phyloP scores from a whole-genome alignment of 2,113 vertebrate genomes.

The Megaleporinus macrocephalus region DNA sequence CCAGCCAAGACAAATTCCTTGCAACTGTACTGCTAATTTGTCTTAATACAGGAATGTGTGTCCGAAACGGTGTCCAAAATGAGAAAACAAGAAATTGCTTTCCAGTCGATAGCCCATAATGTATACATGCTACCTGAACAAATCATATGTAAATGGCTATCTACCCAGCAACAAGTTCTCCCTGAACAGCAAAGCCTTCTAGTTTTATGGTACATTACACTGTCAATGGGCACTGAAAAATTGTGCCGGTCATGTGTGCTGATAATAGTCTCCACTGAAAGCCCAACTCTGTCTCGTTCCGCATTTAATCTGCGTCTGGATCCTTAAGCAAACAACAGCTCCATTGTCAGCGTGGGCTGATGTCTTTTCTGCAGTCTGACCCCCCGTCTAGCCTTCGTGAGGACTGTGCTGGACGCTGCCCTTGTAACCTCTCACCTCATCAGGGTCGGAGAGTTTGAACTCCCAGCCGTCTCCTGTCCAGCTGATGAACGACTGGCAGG shows the following conservation, averaged over 20 bases:
- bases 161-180: not conserved
- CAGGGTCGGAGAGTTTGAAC: constrained; percentile 98
- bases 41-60: too few relatives aligned
- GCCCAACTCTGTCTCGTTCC: not conserved
- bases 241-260: not conserved
- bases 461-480: constrained; percentile 99
- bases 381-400: not conserved
- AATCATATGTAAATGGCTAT: not conserved
- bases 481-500: constrained; percentile 99
- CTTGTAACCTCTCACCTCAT: constrained; percentile 87
- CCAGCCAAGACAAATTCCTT: too few relatives aligned
- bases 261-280: not conserved
- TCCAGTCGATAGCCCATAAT: too few relatives aligned
- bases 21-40: too few relatives aligned
- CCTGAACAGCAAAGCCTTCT: not conserved
- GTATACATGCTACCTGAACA: too few relatives aligned
- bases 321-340: constrained; percentile 36
- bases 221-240: too few relatives aligned
- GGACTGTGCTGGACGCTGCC: constrained; percentile 48
- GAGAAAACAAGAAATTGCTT: too few relatives aligned
- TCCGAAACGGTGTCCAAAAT: too few relatives aligned
- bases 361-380: constrained; percentile 30
- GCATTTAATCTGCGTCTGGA: not conserved
- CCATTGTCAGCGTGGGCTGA: constrained; percentile 16
- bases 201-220: not conserved